Percentiles rank a stretch among this genome's conserved stretches.
Evolutionary conservation across 2,113 vertebrate species (phyloP).

Genomic region (Hypanus sabinus): DNA sequence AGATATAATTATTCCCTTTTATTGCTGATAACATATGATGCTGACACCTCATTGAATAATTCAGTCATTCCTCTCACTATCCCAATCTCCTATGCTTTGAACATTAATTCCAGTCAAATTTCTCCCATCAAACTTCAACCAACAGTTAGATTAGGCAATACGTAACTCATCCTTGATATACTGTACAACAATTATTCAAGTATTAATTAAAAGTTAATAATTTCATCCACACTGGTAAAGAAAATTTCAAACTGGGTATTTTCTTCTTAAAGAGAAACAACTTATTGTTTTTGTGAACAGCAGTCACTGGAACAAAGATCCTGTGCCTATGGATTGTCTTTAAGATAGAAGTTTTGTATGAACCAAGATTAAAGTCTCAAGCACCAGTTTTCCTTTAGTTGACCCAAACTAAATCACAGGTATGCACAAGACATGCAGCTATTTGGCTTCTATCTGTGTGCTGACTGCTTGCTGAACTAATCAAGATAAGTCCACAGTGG

Average conservation of each 20-base stretch:
- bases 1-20: neutral
- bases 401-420: neutral
- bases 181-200: neutral
- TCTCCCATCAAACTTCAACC: neutral
- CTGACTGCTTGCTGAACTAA: neutral
- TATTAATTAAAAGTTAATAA: neutral
- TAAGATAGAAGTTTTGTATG: neutral
- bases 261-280: neutral
- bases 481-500: neutral
- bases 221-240: neutral
- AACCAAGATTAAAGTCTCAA: neutral
- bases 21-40: neutral
- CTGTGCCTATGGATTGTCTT: neutral
- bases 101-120: neutral
- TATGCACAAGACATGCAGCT: neutral
- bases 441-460: neutral
- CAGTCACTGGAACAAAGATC: neutral
- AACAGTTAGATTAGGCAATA: neutral
- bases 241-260: neutral
- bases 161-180: neutral
- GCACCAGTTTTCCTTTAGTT: neutral
- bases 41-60: neutral
- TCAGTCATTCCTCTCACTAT: neutral
- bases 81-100: neutral
- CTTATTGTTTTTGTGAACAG: neutral